These are phyloP conservation scores for Xyrauchen texanus DNA, from an alignment of 2,113 vertebrate genomes.

Conservation along the genomic window DNA sequence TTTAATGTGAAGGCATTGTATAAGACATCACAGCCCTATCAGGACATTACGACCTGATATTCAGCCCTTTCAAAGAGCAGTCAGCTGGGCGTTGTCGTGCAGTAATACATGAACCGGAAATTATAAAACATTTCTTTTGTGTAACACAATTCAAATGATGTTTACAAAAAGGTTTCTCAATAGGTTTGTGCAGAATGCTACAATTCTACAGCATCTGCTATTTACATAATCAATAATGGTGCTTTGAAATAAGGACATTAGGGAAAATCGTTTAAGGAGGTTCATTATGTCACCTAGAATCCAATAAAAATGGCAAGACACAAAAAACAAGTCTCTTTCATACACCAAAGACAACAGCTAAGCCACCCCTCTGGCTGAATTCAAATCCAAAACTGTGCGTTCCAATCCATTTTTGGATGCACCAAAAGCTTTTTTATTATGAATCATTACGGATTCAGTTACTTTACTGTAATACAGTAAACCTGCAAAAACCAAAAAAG, in stretches of 20 bases:
- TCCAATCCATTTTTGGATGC: constrained; percentile 42
- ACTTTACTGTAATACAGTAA: constrained; percentile 10
- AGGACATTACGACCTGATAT: constrained; percentile 16
- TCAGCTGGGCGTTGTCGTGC: constrained; percentile 23
- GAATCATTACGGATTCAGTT: neutral
- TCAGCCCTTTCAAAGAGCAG: constrained; percentile 33
- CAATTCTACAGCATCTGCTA: constrained; percentile 57
- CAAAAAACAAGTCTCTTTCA: constrained; percentile 4
- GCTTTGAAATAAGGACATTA: neutral
- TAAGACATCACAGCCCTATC: constrained; percentile 25
- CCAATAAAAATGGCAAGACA: neutral
- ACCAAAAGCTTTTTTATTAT: constrained; percentile 32
- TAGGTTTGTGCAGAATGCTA: constrained; percentile 56
- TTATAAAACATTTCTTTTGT: constrained; percentile 23
- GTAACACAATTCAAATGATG: constrained; percentile 40
- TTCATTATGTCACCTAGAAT: neutral
- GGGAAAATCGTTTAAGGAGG: neutral
- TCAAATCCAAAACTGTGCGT: constrained; percentile 11
- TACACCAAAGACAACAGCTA: neutral
- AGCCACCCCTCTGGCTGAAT: neutral
- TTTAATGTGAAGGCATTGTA: constrained; percentile 40
- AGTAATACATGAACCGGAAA: constrained; percentile 28
- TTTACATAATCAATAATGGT: constrained; percentile 56
- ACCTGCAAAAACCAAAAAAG: constrained; percentile 31
- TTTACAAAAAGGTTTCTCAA: constrained; percentile 31